A percentile compares a stretch with the other conserved stretches of the same genome.
phyloP scores from a whole-genome alignment of 2,888 invertebrate species.

The Heliconius sara region DNA sequence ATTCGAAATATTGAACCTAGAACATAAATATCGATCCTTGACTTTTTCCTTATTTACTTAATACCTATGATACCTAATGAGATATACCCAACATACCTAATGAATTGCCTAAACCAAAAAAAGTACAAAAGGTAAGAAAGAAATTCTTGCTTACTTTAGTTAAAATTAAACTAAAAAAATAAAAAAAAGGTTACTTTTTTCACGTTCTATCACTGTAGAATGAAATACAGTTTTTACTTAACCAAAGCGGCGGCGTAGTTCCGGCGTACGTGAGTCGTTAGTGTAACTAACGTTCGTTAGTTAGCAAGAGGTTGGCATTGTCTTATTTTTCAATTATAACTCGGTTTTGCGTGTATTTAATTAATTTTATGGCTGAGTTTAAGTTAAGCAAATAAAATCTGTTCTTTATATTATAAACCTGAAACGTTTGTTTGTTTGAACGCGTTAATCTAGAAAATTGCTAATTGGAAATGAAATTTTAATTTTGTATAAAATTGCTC shows the following conservation, averaged over 20 bases:
- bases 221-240: constrained; percentile 7
- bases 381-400: neutral
- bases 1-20: no score
- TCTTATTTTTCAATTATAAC: constrained; percentile 6
- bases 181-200: neutral
- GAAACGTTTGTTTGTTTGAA: neutral
- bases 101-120: no score
- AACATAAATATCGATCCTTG: no score
- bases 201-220: neutral
- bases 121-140: no score
- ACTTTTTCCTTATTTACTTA: no score
- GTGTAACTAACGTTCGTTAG: constrained; percentile 20
- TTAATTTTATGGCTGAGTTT: neutral
- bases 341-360: neutral
- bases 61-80: no score
- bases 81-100: no score
- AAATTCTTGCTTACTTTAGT: no score
- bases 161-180: neutral
- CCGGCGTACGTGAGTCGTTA: constrained; percentile 22
- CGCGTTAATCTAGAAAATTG: neutral
- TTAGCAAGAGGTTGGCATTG: neutral
- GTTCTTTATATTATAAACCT: neutral
- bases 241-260: constrained; percentile 12
- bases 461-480: neutral
- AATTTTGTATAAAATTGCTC: neutral